Evolutionary conservation across 1,140 invertebrate species (phyloP), one percentile per base, ranked within the genome.

Genomic region (Microplitis demolitor): DNA sequence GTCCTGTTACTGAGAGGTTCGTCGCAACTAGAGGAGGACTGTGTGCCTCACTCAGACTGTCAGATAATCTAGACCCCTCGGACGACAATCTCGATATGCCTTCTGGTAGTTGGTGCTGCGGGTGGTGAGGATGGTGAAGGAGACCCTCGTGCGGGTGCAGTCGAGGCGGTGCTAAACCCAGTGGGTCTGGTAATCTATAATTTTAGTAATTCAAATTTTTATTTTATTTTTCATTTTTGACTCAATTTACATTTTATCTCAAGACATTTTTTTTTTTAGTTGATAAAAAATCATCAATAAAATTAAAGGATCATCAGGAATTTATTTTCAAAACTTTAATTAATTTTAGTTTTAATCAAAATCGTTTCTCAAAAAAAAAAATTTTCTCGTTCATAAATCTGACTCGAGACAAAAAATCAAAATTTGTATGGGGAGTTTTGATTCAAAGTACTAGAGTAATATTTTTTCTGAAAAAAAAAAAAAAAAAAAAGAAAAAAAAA

Each of bases 21-120:
- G 86, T 87, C 62, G 86, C 85, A 58, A 87, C 84, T 67, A 87
- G 69, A 5, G 86, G 86, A 31, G 86, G 86, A 78, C 85, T 87
- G 76, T 87, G 86, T 14, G 84, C 85, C 64, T 86, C 84, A 66
- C 84, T 86, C 50, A 87, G 74, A 66, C 85, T 87, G 72, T 87
- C 86, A 34, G 84, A 86, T 9, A 87, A 67, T 9, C 86, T 80
- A 51, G 86, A 85, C 4, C 81, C 82, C 16, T 87, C 86, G 14
- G 85, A 87, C 1, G 39, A 45, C 81, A 87, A 79, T 80, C 85
- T 85, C 4, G 86, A 87, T 74, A 87, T 82, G 35, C 80, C 80
- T 54, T 87, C 85, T 9, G 84, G 73, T n/a, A 85, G 72, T 66
- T 80, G 84, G 51, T 87, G 84, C 35, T 81, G 84, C 0, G 80